Conservation (phyloP, 2,113 vertebrate genomes). For the Scolopax mira region DNA sequence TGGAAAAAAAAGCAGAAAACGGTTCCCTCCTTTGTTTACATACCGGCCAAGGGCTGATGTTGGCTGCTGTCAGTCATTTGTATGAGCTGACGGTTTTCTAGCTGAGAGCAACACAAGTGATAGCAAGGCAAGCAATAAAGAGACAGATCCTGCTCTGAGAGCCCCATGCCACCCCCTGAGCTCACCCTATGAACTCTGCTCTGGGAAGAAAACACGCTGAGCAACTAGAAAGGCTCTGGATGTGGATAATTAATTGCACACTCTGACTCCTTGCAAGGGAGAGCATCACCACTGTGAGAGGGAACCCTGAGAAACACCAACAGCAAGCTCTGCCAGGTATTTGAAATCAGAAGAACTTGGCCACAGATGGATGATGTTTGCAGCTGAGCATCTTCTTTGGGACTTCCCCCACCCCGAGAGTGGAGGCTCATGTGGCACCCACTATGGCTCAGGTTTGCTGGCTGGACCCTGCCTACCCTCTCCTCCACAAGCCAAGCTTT, state of each 20-base stretch:
- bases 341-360: rapidly evolving
- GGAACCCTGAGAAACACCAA: neutral
- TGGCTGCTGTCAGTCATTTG: conserved; percentile 57
- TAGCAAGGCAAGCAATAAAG: conserved; percentile 14
- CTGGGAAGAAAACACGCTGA: neutral
- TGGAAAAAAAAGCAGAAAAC: neutral
- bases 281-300: neutral
- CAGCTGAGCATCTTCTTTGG: neutral
- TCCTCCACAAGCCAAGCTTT: neutral
- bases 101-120: neutral
- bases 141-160: neutral
- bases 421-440: rapidly evolving
- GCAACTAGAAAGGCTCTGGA: neutral
- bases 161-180: neutral
- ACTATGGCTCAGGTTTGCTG: rapidly evolving
- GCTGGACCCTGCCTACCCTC: neutral
- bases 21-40: conserved; percentile 48
- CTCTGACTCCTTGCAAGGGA: neutral
- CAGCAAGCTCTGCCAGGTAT: rapidly evolving
- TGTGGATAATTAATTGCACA: neutral
- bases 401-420: rapidly evolving
- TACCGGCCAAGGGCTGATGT: conserved; percentile 51
- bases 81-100: conserved; percentile 20
- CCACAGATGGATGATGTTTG: rapidly evolving
- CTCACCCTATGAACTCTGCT: neutral